phyloP scores from a whole-genome alignment of 2,113 vertebrate genomes.

The Caranx ignobilis region DNA sequence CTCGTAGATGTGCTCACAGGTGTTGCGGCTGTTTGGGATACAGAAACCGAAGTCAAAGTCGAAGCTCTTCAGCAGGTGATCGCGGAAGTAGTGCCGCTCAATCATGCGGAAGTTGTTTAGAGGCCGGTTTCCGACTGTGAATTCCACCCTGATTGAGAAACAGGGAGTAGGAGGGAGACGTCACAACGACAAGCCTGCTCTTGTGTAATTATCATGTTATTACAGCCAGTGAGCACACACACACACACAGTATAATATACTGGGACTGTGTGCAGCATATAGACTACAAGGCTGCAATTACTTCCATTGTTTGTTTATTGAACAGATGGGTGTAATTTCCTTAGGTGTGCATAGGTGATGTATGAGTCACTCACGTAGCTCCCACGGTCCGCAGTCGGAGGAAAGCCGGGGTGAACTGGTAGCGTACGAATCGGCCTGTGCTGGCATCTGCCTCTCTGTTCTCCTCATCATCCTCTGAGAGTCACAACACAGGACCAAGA shows the following conservation, averaged over 20 bases:
- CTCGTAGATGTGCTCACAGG: constrained; percentile 96
- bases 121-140: constrained; percentile 92
- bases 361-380: constrained; percentile 90
- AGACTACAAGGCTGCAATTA: constrained; percentile 21
- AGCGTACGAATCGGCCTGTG: constrained; percentile 92
- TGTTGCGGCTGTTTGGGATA: constrained; percentile 95
- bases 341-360: constrained; percentile 30
- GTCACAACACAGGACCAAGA: constrained; percentile 9
- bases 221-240: constrained; percentile 72
- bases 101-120: constrained; percentile 95
- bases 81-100: constrained; percentile 94
- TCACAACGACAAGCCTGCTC: constrained; percentile 74
- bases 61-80: constrained; percentile 94
- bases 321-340: constrained; percentile 29
- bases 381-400: constrained; percentile 92
- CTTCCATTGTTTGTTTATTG: constrained; percentile 50
- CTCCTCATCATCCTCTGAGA: constrained; percentile 82
- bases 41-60: constrained; percentile 98
- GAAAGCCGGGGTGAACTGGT: constrained; percentile 95
- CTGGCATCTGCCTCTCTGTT: constrained; percentile 85
- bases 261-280: constrained; percentile 80
- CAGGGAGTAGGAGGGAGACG: not conserved
- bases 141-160: constrained; percentile 88
- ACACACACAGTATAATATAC: not conserved
- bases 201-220: constrained; percentile 85